Evolutionary conservation across 2,888 invertebrate species (phyloP), one percentile per base, ranked within the genome.

Genomic region (Scaptomyza cyrtandrae): DNA sequence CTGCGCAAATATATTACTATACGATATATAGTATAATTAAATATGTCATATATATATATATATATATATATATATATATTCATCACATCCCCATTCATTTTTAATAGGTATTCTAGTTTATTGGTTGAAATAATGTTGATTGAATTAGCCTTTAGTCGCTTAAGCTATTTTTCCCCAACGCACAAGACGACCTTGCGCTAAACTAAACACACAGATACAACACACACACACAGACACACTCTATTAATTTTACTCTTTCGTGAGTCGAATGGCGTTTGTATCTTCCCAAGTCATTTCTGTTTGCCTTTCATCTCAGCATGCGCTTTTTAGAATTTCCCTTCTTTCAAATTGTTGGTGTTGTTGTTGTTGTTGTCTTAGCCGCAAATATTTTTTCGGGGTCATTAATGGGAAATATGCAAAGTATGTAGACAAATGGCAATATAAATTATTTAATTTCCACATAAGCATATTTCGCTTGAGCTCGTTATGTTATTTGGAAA

Each of bases 371-470:
- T n/a, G 71, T 64, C 58, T 62, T 65, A 68, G 63, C 55, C 58
- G 62, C 53, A 67, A 66, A 65, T 65, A 62, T 54, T 37, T 44
- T 76, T 86, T 87, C 79, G 86, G 77, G 85, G 85, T 87, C 85
- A 85, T 85, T 76, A 74, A 73, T 75, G 78, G 64, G 39, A 80
- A 71, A 76, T 79, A 86, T 88, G 80, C 74, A 73, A 75, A 75
- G 70, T 66, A 88, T 80, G 78, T 54, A 77, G 83, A 86, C 83
- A 86, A 79, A 80, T 85, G 68, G 87, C 88, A 67, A 59, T 66
- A 85, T 86, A 78, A 80, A 86, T 85, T 76, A 75, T 80, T 86
- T 82, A 66, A 86, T 86, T 84, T 79, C 66, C 49, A 75, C 60
- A 73, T 60, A 80, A 60, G 50, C 70, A 70, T 61, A 74, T 77